phyloP scores from a whole-genome alignment of 2,797 vertebrate genomes.

The Sparidentex hasta region DNA sequence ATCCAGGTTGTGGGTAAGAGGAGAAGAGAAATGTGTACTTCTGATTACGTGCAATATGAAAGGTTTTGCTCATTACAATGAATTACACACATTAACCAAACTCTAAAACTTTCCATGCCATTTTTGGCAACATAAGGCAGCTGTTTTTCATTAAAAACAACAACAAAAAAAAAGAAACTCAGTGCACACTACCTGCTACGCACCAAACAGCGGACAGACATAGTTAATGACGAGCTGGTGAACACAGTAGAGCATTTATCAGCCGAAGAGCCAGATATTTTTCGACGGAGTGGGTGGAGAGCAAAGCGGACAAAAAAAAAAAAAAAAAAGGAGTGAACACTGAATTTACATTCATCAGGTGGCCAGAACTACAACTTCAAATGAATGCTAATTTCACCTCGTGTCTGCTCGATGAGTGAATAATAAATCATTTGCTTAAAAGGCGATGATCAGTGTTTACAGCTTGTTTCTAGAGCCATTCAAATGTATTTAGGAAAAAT shows the following conservation, averaged over 20 bases:
- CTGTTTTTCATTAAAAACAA: not conserved
- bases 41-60: not conserved
- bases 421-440: not conserved
- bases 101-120: not conserved
- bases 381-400: not conserved
- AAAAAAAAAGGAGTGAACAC: not conserved
- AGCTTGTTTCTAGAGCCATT: not conserved
- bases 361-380: not conserved
- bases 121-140: not conserved
- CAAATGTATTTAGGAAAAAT: not conserved
- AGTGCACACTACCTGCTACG: not conserved
- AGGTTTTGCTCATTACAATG: not conserved
- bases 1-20: too few species aligned
- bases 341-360: slow-evolving; percentile 1
- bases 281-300: not conserved
- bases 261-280: not conserved
- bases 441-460: not conserved
- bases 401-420: not conserved
- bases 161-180: not conserved
- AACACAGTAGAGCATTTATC: not conserved
- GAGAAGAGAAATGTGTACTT: too few species aligned
- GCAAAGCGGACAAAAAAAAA: not conserved
- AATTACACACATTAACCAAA: not conserved
- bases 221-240: not conserved
- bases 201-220: not conserved